Conservation (phyloP, 2,113 vertebrate genomes). For the Mesocricetus auratus region DNA sequence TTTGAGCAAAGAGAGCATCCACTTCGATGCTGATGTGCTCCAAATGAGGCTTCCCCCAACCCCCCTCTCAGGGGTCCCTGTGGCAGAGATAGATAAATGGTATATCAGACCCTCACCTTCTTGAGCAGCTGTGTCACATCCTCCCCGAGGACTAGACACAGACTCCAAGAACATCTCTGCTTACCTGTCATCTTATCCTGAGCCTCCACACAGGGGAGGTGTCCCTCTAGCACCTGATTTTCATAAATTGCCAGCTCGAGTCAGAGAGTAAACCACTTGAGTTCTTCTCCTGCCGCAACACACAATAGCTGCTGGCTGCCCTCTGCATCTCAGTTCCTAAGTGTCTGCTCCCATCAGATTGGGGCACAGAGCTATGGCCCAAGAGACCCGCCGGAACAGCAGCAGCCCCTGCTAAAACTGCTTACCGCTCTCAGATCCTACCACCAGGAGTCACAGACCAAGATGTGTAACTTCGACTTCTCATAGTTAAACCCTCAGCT, state of each 20-base stretch:
- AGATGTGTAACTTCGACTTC: background rate
- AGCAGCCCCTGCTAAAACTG: background rate
- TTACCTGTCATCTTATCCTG: background rate
- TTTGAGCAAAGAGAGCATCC: background rate
- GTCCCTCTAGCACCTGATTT: background rate
- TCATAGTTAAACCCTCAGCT: background rate
- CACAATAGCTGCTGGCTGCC: constrained; percentile 8
- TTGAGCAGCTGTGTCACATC: constrained; percentile 50
- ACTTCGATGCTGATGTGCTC: background rate
- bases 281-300: background rate
- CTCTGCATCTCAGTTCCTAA: constrained; percentile 36
- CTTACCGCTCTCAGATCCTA: background rate
- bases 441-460: background rate
- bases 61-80: background rate
- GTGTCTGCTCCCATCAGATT: constrained; percentile 42
- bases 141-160: background rate
- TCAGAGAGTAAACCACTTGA: constrained; percentile 36
- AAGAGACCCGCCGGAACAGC: constrained; percentile 25
- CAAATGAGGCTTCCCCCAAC: background rate
- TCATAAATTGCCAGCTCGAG: constrained; percentile 53
- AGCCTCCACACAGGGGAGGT: background rate
- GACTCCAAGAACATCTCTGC: background rate
- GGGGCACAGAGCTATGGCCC: background rate
- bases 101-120: background rate
- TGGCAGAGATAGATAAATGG: constrained; percentile 6